A percentile compares a stretch with the other conserved stretches of the same genome.
These are phyloP conservation scores for Lypha dubia DNA, from an alignment of 2,888 invertebrate species.

Conservation along the genomic window DNA sequence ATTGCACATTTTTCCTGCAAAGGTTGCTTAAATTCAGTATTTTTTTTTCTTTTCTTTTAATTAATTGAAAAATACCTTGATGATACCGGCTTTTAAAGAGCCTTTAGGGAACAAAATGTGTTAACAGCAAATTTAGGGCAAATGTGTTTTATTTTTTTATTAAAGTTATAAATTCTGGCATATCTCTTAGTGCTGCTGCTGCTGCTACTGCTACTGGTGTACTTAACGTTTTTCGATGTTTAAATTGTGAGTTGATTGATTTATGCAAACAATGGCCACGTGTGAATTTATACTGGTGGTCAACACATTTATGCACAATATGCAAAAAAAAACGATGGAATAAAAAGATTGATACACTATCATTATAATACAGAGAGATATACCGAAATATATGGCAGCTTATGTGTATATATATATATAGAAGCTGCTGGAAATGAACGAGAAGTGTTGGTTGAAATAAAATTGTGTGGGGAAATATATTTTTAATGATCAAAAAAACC, in stretches of 20 bases:
- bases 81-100: conserved; percentile 12
- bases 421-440: too few species aligned
- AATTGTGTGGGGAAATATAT: too few species aligned
- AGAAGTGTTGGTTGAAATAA: too few species aligned
- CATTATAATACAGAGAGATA: too few species aligned
- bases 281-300: conserved; percentile 49
- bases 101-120: not conserved
- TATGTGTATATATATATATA: too few species aligned
- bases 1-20: not conserved
- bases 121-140: conserved; percentile 13
- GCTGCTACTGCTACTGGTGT: not conserved
- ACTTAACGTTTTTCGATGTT: not conserved
- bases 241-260: conserved; percentile 35
- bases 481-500: too few species aligned
- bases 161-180: conserved; percentile 13
- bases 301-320: not conserved
- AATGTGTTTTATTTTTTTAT: not conserved
- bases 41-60: not conserved
- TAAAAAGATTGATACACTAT: not conserved
- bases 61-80: conserved; percentile 23
- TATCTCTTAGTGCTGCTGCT: not conserved
- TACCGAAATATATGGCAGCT: too few species aligned
- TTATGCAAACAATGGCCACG: conserved; percentile 48
- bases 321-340: not conserved
- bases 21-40: not conserved